These are phyloP conservation scores for Agonopterix alstromeriana DNA, from an alignment of 2,888 invertebrate genomes.

Conservation along the genomic window DNA sequence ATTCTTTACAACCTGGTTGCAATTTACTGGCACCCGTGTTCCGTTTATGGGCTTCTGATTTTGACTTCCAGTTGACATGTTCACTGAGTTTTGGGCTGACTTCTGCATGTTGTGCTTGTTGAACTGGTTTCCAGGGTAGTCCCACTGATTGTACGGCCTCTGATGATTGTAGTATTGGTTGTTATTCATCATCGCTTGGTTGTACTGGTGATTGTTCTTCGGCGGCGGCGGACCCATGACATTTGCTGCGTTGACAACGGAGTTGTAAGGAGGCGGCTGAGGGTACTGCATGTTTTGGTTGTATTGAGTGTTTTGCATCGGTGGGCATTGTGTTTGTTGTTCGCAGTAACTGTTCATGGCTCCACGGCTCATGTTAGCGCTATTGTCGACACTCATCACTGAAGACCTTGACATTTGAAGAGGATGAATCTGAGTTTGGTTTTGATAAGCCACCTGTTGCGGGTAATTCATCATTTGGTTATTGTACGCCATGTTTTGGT, in stretches of 20 bases:
- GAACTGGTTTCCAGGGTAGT: conserved; percentile 60
- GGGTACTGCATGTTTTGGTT: conserved; percentile 58
- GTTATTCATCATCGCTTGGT: conserved; percentile 67
- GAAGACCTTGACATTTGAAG: conserved; percentile 67
- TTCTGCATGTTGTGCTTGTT: conserved; percentile 65
- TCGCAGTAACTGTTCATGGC: conserved; percentile 59
- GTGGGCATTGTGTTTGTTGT: conserved; percentile 40
- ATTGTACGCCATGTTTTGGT: conserved; percentile 45
- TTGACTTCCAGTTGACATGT: conserved; percentile 67
- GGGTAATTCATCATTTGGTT: conserved; percentile 49
- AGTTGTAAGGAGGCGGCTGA: conserved; percentile 60
- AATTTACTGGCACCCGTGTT: conserved; percentile 34
- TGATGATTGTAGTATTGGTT: conserved; percentile 68
- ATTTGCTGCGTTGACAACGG: conserved; percentile 58
- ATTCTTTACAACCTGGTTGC: conserved; percentile 45
- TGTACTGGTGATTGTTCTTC: conserved; percentile 67
- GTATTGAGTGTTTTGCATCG: conserved; percentile 44
- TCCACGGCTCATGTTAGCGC: conserved; percentile 58
- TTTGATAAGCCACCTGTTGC: conserved; percentile 46
- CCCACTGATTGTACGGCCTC: conserved; percentile 65
- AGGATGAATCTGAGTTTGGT: conserved; percentile 55
- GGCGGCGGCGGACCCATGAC: conserved; percentile 70
- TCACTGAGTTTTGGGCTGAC: conserved; percentile 56
- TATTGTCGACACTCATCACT: conserved; percentile 67
- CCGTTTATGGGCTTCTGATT: conserved; percentile 38